Conservation (phyloP, 2,888 invertebrate genomes). For the Himalopsyche kuldschensis region DNA sequence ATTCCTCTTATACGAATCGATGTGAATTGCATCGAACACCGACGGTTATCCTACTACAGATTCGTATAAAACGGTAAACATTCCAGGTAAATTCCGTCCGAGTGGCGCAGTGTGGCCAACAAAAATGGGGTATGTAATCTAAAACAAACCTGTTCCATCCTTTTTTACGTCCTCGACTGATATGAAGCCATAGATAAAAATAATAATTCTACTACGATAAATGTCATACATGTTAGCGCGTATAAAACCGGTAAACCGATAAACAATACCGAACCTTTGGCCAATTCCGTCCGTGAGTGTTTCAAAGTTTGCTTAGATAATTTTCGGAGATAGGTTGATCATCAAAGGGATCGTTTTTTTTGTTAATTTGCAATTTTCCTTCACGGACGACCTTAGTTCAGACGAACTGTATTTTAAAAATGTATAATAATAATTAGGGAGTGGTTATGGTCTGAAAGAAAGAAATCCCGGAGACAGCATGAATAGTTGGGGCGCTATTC, state of each 20-base stretch:
- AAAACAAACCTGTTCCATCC: slow-evolving; percentile 37
- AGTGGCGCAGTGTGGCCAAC: slow-evolving; percentile 14
- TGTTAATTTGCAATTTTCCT: too few species aligned
- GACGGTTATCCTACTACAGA: too few species aligned
- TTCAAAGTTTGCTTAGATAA: not conserved
- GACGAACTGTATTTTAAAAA: too few species aligned
- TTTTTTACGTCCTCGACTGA: not conserved
- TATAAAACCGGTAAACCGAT: not conserved
- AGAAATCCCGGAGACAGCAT: too few species aligned
- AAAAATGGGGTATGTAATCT: slow-evolving; percentile 38
- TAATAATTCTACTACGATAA: not conserved
- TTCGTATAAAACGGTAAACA: too few species aligned
- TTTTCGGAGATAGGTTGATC: not conserved
- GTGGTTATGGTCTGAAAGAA: too few species aligned
- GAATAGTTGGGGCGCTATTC: too few species aligned
- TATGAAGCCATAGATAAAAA: not conserved
- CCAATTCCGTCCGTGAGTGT: not conserved
- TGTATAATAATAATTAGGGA: too few species aligned
- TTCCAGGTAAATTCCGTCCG: not conserved
- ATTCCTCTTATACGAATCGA: too few species aligned
- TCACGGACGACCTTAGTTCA: too few species aligned
- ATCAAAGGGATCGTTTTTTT: not conserved
- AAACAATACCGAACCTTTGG: not conserved
- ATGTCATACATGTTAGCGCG: not conserved
- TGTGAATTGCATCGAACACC: too few species aligned